Evolutionary conservation across 2,888 invertebrate genomes (phyloP).

Genomic region (Macrophya alboannulata): DNA sequence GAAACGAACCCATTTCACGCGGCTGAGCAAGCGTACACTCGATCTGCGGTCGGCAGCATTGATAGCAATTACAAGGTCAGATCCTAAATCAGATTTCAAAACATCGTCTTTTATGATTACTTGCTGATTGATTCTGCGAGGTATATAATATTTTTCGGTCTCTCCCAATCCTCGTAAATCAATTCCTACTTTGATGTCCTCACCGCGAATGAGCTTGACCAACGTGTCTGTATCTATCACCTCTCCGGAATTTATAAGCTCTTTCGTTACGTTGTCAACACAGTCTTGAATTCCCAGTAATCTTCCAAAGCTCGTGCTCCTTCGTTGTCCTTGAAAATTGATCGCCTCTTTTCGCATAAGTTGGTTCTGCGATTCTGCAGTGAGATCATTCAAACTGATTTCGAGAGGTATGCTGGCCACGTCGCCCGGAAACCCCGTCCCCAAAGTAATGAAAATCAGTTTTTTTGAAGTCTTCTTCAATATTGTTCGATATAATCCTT

Average conservation of each 20-base stretch:
- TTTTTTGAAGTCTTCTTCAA: background rate
- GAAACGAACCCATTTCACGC: background rate
- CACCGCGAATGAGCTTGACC: background rate
- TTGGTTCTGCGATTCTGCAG: background rate
- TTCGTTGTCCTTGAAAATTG: background rate
- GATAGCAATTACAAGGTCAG: background rate
- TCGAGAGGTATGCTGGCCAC: background rate
- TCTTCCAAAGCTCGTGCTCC: background rate
- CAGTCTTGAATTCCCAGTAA: background rate
- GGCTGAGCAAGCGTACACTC: too few relatives aligned
- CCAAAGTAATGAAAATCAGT: background rate
- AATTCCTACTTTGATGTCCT: background rate
- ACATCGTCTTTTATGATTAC: slow-evolving; percentile 4
- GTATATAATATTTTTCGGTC: background rate
- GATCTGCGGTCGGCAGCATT: background rate
- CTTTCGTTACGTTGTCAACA: background rate
- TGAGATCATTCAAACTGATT: background rate
- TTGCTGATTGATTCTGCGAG: background rate
- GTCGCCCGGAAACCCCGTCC: background rate
- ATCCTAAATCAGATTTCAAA: background rate
- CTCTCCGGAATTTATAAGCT: background rate
- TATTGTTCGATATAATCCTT: background rate
- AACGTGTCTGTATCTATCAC: background rate
- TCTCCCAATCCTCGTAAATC: background rate
- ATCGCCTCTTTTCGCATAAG: background rate